Percentiles rank a stretch among this genome's conserved stretches.
Evolutionary conservation across 2,797 vertebrate species (phyloP).

Genomic region (Syndactyla subalaris): DNA sequence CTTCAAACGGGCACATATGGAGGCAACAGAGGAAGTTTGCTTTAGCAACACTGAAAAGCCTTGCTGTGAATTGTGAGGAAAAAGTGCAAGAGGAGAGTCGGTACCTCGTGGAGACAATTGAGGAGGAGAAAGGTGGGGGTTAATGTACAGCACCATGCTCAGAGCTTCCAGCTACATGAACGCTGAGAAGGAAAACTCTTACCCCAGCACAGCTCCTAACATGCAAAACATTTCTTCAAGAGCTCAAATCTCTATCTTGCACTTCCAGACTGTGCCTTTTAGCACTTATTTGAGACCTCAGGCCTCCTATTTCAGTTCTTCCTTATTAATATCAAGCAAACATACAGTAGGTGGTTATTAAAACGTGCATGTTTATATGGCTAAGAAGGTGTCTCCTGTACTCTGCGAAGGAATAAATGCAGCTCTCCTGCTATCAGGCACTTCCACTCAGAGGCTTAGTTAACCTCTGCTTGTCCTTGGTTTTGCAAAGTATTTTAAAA

Average conservation of each 20-base stretch:
- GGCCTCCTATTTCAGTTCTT: neutral
- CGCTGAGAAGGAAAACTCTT: neutral
- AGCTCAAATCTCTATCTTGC: neutral
- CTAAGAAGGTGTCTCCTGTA: neutral
- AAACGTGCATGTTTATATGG: neutral
- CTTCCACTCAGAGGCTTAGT: neutral
- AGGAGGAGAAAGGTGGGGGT: slow-evolving; percentile 71
- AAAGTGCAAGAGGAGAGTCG: slow-evolving; percentile 76
- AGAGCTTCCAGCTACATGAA: neutral
- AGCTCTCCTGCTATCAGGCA: neutral
- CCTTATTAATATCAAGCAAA: slow-evolving; percentile 3
- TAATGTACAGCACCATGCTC: neutral
- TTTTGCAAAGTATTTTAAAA: slow-evolving; percentile 66
- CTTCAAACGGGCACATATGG: slow-evolving; percentile 75
- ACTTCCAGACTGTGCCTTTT: neutral
- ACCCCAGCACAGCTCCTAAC: neutral
- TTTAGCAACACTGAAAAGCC: slow-evolving; percentile 73
- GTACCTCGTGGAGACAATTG: slow-evolving; percentile 59
- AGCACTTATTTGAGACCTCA: neutral
- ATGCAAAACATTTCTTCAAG: neutral
- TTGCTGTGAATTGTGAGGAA: slow-evolving; percentile 75
- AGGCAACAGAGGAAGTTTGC: slow-evolving; percentile 81
- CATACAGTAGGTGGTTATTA: neutral
- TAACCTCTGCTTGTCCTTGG: slow-evolving; percentile 71
- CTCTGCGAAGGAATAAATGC: neutral